A percentile compares a stretch with the other conserved stretches of the same genome.
Evolutionary conservation across 2,113 vertebrate genomes (phyloP).

Genomic region (Nannospalax galili): DNA sequence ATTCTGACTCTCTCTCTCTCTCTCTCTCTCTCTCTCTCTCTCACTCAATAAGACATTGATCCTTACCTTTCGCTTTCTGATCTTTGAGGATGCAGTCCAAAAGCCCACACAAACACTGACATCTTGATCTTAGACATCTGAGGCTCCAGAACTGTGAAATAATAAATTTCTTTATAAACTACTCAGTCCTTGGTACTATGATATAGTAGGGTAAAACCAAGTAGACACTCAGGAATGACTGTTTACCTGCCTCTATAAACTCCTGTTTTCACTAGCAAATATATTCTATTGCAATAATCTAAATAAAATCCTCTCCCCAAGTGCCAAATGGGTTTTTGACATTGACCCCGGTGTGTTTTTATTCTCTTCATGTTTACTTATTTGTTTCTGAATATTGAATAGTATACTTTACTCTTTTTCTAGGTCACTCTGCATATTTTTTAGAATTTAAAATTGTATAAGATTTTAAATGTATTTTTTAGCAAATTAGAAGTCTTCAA

Average conservation of each 20-base stretch:
- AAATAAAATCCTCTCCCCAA: conserved; percentile 28
- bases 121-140: background rate
- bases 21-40: background rate
- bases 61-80: background rate
- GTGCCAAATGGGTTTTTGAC: background rate
- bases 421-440: background rate
- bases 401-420: background rate
- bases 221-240: background rate
- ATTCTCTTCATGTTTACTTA: background rate
- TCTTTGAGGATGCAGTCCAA: background rate
- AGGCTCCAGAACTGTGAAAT: background rate
- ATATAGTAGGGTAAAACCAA: background rate
- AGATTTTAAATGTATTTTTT: conserved; percentile 1
- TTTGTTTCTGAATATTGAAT: conserved; percentile 3
- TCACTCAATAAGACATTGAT: background rate
- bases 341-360: conserved; percentile 2
- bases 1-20: background rate
- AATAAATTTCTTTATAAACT: background rate
- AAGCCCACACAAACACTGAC: background rate
- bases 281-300: background rate
- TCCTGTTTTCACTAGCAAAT: background rate
- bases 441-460: background rate
- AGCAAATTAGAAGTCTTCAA: background rate
- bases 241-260: background rate
- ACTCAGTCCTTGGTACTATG: background rate